phyloP scores from a whole-genome alignment of 1,140 invertebrate species.

The Diorhabda elongata region DNA sequence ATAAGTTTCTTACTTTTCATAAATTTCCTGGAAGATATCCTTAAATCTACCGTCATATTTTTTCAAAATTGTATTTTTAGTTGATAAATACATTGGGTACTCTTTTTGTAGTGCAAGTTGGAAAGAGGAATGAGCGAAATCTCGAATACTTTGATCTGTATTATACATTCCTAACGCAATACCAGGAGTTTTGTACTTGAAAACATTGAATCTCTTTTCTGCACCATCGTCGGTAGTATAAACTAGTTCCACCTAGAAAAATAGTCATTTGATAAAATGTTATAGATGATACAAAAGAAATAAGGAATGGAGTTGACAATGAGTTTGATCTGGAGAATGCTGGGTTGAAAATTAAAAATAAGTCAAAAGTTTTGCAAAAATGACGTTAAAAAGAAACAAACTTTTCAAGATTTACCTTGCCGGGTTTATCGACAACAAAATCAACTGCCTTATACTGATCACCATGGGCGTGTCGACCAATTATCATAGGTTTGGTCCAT shows the following conservation, averaged over 20 bases:
- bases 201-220: constrained; percentile 57
- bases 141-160: constrained; percentile 76
- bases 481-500: constrained; percentile 77
- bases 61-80: constrained; percentile 91
- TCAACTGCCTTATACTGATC: constrained; percentile 91
- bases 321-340: neutral
- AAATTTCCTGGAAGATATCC: constrained; percentile 89
- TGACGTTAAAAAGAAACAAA: neutral
- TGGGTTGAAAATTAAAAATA: too few relatives aligned
- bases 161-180: constrained; percentile 87
- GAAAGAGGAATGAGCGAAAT: constrained; percentile 84
- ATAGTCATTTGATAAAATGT: neutral
- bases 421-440: constrained; percentile 67
- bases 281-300: neutral
- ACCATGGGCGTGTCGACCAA: constrained; percentile 85
- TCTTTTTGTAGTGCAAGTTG: constrained; percentile 76
- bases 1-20: constrained; percentile 58
- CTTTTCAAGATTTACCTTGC: constrained; percentile 52
- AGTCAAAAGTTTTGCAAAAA: too few relatives aligned
- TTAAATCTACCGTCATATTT: constrained; percentile 89
- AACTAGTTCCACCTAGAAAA: constrained; percentile 61
- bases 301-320: too few relatives aligned
- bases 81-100: constrained; percentile 82
- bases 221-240: constrained; percentile 60
- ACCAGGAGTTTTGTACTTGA: constrained; percentile 70